Evolutionary conservation across 2,797 vertebrate species (phyloP).

Genomic region (Rachycentron canadum): DNA sequence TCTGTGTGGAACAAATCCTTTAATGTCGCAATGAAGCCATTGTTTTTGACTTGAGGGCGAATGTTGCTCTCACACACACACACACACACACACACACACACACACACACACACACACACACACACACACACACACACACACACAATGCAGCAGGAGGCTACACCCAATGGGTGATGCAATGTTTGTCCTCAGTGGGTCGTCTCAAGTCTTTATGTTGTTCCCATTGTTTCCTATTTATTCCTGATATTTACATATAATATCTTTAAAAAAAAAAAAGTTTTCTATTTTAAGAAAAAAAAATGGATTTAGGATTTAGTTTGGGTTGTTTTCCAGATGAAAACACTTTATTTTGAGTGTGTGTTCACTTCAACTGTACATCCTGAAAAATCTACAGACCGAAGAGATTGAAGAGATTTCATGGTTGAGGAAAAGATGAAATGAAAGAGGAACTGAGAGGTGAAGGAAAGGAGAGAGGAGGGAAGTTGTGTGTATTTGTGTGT

Average conservation of each 20-base stretch:
- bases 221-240: background rate
- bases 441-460: slow-evolving; percentile 40
- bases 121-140: background rate
- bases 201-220: background rate
- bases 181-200: background rate
- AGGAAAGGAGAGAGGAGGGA: slow-evolving; percentile 30
- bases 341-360: slow-evolving; percentile 15
- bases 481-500: slow-evolving; percentile 35
- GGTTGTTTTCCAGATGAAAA: slow-evolving; percentile 13
- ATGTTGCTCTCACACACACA: background rate
- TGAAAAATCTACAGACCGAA: slow-evolving; percentile 33
- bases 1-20: slow-evolving; percentile 21
- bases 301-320: background rate
- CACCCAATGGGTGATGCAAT: background rate
- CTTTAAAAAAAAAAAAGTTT: background rate
- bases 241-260: slow-evolving; percentile 5
- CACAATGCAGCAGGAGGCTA: background rate
- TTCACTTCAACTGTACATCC: slow-evolving; percentile 23
- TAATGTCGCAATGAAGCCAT: slow-evolving; percentile 5
- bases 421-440: slow-evolving; percentile 54
- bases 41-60: background rate
- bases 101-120: background rate
- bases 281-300: background rate
- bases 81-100: background rate
- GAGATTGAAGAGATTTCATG: slow-evolving; percentile 62